Base-by-base conservation (phyloP, 2,888 invertebrate genomes). In the Drosophila lacicola region DNA sequence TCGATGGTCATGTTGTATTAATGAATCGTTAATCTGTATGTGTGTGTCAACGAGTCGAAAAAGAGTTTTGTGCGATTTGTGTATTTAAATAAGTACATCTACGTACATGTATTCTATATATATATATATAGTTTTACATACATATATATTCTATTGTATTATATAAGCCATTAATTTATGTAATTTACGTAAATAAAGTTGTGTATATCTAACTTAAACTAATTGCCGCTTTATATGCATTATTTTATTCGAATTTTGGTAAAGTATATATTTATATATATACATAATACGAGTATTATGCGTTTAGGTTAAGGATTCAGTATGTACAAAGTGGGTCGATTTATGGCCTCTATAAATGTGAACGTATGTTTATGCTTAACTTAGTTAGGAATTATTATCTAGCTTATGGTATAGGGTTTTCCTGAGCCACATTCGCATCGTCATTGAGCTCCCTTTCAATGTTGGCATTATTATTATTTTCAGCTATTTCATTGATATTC, bases 401-500 rank as follows among this genome's bases (percentile, higher is more conserved):
- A 58, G 37, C 77, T 70, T 78, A 78, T 44, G 21, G 17, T 25
- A 49, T 74, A 44, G 42, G 69, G 25, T 79, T 71, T 65, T 80
- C 85, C 71, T 87, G 73, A 70, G 70, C 82, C 61, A 76, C 72
- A 55, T 75, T 69, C 21, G 85, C 85, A 66, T 91, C 91, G 49
- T 92, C 91, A 60, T 90, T 90, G 46, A 92, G 69, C 80, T 91
- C 91, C 13, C 92, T 89, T 82, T 92, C 92, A 55, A 92, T 90
- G 62, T 92, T 92, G 51, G 92, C 92, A 75, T 92, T 92, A 54
- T 92, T 92, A 67, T 92, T 91, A 57, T 92, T 92, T 67, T 92
- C 92, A 25, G 92, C 92, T 44, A 92, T 92, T 81, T 92, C 92
- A 83, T 92, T 92, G 17, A 92, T 90, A 56, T 92, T 92, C 29